A percentile compares a stretch with the other conserved stretches of the same genome.
Conservation (phyloP, 2,888 invertebrate species). For the Lysandra bellargus region DNA sequence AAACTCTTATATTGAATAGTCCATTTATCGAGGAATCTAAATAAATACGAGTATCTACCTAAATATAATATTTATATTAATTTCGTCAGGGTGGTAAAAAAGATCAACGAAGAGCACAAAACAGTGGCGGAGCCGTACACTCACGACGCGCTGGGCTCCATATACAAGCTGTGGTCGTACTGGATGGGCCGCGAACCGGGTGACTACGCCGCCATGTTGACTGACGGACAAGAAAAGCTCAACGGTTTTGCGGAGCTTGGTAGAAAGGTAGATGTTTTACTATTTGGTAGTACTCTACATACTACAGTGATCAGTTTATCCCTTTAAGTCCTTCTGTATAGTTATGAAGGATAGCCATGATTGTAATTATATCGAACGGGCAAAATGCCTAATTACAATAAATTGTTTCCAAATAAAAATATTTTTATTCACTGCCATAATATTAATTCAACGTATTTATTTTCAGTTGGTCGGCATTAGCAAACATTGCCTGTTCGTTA, state of each 20-base stretch:
- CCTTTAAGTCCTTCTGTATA: too few relatives aligned
- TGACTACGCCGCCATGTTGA: conserved; percentile 82
- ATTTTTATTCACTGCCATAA: too few relatives aligned
- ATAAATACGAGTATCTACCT: too few relatives aligned
- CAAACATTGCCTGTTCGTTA: conserved; percentile 83
- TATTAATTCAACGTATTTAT: background rate
- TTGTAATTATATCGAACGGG: too few relatives aligned
- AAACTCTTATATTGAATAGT: too few relatives aligned
- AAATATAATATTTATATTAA: background rate
- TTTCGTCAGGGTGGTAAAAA: conserved; percentile 54
- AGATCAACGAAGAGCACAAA: conserved; percentile 49
- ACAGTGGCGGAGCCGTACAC: conserved; percentile 53
- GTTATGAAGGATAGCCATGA: too few relatives aligned
- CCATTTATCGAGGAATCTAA: too few relatives aligned
- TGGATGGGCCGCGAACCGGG: conserved; percentile 88
- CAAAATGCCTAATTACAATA: too few relatives aligned
- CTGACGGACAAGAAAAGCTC: conserved; percentile 78
- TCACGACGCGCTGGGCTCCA: conserved; percentile 76
- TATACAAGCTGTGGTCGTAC: conserved; percentile 86
- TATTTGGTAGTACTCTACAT: background rate
- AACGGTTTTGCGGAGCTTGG: conserved; percentile 74
- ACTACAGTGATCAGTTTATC: too few relatives aligned
- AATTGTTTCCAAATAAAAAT: too few relatives aligned
- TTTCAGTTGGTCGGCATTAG: conserved; percentile 76
- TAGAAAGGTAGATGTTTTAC: conserved; percentile 68